Percentiles rank a stretch among this genome's conserved stretches.
These are phyloP conservation scores for Hirundichthys speculiger DNA, from an alignment of 2,113 vertebrate genomes.

Conservation along the genomic window DNA sequence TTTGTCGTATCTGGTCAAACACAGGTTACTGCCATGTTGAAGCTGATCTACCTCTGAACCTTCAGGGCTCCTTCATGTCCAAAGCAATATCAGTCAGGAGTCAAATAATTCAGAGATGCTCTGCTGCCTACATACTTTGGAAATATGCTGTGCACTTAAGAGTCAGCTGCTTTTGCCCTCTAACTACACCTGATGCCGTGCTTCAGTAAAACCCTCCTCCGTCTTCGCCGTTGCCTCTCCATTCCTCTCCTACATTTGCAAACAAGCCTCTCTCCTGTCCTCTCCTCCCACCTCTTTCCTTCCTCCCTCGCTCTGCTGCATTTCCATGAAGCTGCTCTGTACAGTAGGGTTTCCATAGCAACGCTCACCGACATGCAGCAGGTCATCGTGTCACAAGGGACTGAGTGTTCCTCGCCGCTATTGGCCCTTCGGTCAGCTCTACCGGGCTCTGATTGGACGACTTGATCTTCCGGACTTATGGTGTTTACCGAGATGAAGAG, in stretches of 20 bases:
- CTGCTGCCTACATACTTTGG: conserved; percentile 25
- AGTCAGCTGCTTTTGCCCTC: conserved; percentile 33
- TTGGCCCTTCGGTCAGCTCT: conserved; percentile 47
- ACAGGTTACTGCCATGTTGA: not conserved
- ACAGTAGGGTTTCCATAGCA: conserved; percentile 83
- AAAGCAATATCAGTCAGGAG: conserved; percentile 26
- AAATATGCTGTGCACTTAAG: conserved; percentile 20
- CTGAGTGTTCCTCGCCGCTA: conserved; percentile 48
- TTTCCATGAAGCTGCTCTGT: conserved; percentile 49
- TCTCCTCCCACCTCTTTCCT: conserved; percentile 49
- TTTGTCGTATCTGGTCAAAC: not conserved
- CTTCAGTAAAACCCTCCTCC: conserved; percentile 45
- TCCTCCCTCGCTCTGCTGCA: conserved; percentile 54
- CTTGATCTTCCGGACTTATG: conserved; percentile 71
- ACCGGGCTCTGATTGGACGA: conserved; percentile 70
- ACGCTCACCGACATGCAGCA: conserved; percentile 77
- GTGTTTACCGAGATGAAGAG: conserved; percentile 80
- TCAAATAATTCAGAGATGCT: conserved; percentile 32
- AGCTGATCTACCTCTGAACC: conserved; percentile 14
- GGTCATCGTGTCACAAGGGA: conserved; percentile 80
- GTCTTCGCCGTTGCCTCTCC: conserved; percentile 5
- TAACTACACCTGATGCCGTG: conserved; percentile 40
- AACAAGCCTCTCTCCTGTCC: conserved; percentile 45
- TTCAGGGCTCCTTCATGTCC: conserved; percentile 14
- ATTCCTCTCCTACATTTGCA: conserved; percentile 46